These are phyloP conservation scores for Zaprionus gabonicus DNA, from an alignment of 1,140 invertebrate species.

Conservation along the genomic window DNA sequence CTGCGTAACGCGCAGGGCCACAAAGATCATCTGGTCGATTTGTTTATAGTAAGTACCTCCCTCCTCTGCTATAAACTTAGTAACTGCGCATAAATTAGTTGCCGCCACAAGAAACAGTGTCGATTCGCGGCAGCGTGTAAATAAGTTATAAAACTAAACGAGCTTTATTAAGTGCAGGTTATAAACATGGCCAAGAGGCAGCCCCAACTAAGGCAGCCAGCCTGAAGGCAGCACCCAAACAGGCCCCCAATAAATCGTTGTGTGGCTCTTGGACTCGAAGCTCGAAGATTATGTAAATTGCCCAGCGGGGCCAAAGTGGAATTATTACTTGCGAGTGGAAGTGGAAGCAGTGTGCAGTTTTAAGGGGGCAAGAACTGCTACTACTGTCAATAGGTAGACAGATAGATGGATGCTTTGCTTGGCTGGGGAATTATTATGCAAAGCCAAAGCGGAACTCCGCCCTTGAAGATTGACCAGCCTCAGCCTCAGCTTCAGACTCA, in stretches of 20 bases:
- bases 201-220: neutral
- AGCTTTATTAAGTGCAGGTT: conserved; percentile 48
- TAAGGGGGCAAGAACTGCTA: conserved; percentile 22
- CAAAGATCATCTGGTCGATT: neutral
- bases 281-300: conserved; percentile 47
- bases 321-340: conserved; percentile 1
- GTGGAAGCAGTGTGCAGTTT: conserved; percentile 21
- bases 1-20: neutral
- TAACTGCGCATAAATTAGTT: conserved; percentile 29
- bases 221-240: conserved; percentile 15
- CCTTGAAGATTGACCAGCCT: conserved; percentile 22
- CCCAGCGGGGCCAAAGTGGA: conserved; percentile 14
- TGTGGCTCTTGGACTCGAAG: neutral
- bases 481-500: neutral
- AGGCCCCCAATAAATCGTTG: conserved; percentile 39
- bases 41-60: neutral
- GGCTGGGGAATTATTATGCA: conserved; percentile 30
- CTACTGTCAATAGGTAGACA: neutral
- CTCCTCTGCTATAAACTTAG: conserved; percentile 7
- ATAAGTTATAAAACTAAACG: conserved; percentile 52
- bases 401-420: neutral
- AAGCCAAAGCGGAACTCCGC: conserved; percentile 38
- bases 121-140: conserved; percentile 25
- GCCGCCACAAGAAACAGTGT: conserved; percentile 12
- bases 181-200: conserved; percentile 43